phyloP scores from a whole-genome alignment of 1,140 invertebrate genomes.

The Asobara japonica region DNA sequence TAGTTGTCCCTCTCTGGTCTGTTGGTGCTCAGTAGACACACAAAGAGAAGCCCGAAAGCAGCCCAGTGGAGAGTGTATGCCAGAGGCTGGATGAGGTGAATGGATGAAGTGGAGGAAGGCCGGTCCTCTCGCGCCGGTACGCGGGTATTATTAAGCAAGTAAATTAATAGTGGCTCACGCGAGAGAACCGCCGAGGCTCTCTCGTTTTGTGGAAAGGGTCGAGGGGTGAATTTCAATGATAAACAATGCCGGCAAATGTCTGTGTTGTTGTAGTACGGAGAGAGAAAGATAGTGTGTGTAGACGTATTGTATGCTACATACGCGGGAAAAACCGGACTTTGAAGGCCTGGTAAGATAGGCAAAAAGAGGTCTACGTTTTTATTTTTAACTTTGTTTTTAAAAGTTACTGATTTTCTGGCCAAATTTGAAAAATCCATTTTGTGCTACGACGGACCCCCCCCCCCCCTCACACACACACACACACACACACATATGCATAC shows the following conservation, averaged over 20 bases:
- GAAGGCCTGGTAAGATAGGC: too few relatives aligned
- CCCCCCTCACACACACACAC: too few relatives aligned
- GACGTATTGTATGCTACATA: too few relatives aligned
- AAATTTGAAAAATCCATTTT: too few relatives aligned
- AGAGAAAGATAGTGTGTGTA: neutral
- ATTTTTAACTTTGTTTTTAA: too few relatives aligned
- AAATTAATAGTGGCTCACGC: slow-evolving; percentile 61
- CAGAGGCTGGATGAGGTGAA: slow-evolving; percentile 19
- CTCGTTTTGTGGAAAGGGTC: slow-evolving; percentile 4
- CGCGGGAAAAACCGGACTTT: too few relatives aligned
- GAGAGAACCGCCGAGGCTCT: slow-evolving; percentile 31
- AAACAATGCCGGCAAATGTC: slow-evolving; percentile 54
- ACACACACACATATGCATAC: too few relatives aligned
- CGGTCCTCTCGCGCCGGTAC: slow-evolving; percentile 18
- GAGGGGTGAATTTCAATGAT: slow-evolving; percentile 53
- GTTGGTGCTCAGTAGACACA: neutral
- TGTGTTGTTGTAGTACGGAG: slow-evolving; percentile 1
- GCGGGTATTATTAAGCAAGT: slow-evolving; percentile 60
- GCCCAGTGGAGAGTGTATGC: neutral
- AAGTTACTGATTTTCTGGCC: too few relatives aligned
- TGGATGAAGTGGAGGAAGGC: slow-evolving; percentile 29
- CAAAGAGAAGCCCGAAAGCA: slow-evolving; percentile 7
- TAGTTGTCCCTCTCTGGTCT: slow-evolving; percentile 1
- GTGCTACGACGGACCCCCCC: too few relatives aligned
- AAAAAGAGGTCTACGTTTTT: too few relatives aligned